Base-by-base conservation (phyloP, 64 coral and sea anemone species). In the Montipora capricornis region DNA sequence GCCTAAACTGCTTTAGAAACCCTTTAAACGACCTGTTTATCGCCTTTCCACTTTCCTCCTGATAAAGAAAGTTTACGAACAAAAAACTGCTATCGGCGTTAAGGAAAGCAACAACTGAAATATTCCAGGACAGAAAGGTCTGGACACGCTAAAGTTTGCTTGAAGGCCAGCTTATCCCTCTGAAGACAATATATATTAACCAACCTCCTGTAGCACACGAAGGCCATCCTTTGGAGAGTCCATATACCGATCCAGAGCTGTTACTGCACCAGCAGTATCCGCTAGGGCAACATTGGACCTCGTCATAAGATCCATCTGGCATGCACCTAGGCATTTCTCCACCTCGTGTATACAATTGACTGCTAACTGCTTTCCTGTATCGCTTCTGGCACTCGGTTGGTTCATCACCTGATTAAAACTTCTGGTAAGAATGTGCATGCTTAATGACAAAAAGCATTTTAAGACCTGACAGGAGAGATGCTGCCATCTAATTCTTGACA, bases 261-360 rank as follows among this genome's bases (percentile, higher is more conserved):
- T 74, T 84, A 24, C 78, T 79, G 92, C 95, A 97, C 95, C 95
- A 97, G 60, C 95, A 97, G 24, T 73, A 82, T 13, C 93, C 95
- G 68, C 79, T n/a, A 14, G 59, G 50, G 37, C 68, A 53, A 89
- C 95, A 97, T n/a, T 97, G 95, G 1, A 87, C 93, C 58, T 76
- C 52, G 17, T 92, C 91, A 68, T 87, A 97, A 57, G 81, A 94
- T 44, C 95, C 95, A 47, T 97, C 95, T 48, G 82, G 20, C 62
- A 58, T 76, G 74, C 95, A 97, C 5, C 77, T 77, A 6, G 95
- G 95, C 4, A 84, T 75, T 77, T 68, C 82, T 1, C 50, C 92
- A 19, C 95, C 95, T 49, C 12, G 44, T 49, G 64, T 12, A 71
- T 71, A 85, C 10, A 92, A 19, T 13, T 87, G 89, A 50, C 74